Conservation (phyloP, 2,797 vertebrate genomes). For the Glyptemys insculpta region DNA sequence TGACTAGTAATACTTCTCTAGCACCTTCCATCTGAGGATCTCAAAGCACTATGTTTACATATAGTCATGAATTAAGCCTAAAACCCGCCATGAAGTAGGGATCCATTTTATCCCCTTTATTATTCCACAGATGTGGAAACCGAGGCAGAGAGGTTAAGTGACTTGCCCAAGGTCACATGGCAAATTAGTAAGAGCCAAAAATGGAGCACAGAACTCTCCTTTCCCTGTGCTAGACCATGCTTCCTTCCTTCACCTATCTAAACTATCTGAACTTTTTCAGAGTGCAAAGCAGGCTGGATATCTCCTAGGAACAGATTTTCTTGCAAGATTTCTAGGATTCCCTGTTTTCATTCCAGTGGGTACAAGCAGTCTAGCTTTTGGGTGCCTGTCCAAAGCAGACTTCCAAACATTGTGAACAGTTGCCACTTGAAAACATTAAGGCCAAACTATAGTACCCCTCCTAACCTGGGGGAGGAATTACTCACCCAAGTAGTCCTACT, state of each 20-base stretch:
- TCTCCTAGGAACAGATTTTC: rapidly evolving
- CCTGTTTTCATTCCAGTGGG: neutral
- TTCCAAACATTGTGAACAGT: neutral
- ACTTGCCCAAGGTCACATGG: conserved; percentile 13
- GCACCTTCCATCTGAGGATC: neutral
- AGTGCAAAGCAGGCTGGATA: neutral
- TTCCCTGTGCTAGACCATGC: neutral
- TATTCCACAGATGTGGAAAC: conserved; percentile 24
- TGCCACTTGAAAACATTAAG: neutral
- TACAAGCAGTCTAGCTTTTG: rapidly evolving
- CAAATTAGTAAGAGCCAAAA: conserved; percentile 23
- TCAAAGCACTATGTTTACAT: conserved; percentile 19
- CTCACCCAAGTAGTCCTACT: no score
- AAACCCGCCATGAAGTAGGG: neutral
- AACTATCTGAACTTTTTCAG: conserved; percentile 5
- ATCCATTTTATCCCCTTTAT: conserved; percentile 30
- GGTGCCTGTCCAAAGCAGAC: neutral
- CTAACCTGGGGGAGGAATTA: no score
- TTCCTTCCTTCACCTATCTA: neutral
- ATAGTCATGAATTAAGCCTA: conserved; percentile 41
- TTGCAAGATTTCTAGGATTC: no score
- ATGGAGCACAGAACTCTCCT: neutral
- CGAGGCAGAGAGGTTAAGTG: neutral
- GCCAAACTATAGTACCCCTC: no score
- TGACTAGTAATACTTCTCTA: neutral